Percentiles rank a stretch among this genome's conserved stretches.
Conservation (phyloP, 30 jellyfish, hydroid and myxozoan genomes). For the Hydractinia echinata region DNA sequence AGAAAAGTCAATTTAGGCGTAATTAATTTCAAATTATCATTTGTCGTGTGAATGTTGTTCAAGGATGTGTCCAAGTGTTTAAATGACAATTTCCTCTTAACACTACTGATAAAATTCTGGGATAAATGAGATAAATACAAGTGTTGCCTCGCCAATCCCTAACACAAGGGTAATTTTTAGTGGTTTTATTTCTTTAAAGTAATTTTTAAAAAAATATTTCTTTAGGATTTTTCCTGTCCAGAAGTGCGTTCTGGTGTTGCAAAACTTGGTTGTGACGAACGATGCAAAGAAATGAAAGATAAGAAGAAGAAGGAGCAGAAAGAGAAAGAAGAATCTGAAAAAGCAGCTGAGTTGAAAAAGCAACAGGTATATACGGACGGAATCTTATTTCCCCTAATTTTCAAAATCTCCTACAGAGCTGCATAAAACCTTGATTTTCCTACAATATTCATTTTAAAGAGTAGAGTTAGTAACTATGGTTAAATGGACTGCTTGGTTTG, state of each 20-base stretch:
- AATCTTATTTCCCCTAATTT: neutral
- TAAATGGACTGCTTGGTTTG: too few species aligned
- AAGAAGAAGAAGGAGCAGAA: slow-evolving; percentile 39
- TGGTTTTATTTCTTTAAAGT: neutral
- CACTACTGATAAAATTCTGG: too few species aligned
- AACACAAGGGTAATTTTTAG: neutral
- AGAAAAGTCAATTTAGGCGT: neutral
- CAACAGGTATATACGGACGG: slow-evolving; percentile 41
- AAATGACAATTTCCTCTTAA: too few species aligned
- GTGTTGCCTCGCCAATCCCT: neutral
- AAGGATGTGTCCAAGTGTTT: too few species aligned
- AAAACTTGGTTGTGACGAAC: slow-evolving; percentile 66
- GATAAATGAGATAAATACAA: neutral
- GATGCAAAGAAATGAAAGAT: slow-evolving; percentile 43
- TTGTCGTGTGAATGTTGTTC: too few species aligned
- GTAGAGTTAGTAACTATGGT: too few species aligned
- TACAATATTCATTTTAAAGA: too few species aligned
- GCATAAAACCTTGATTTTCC: too few species aligned
- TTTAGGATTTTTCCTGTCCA: slow-evolving; percentile 61
- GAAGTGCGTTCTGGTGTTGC: slow-evolving; percentile 20
- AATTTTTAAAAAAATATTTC: neutral
- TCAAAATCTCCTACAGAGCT: too few species aligned
- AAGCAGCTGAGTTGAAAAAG: slow-evolving; percentile 55
- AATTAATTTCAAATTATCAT: too few species aligned
- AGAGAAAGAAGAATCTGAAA: slow-evolving; percentile 33